Base-by-base conservation (phyloP, 2,888 invertebrate genomes). In the Leucophora obtusa region DNA sequence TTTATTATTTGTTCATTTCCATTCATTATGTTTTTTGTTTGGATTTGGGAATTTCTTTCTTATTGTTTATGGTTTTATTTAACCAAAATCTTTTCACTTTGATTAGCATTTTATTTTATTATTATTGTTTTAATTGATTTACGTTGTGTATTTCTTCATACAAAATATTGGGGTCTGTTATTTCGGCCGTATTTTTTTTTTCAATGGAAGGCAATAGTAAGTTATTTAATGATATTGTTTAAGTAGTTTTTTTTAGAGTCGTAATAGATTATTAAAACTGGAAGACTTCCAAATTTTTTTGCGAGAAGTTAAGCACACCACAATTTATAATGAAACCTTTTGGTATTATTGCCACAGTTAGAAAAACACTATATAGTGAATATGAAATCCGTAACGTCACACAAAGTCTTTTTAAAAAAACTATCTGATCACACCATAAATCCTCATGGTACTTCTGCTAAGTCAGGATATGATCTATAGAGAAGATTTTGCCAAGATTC, bases 101-200 rank as follows among this genome's bases (percentile, higher is more conserved):
- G 56, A 58, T 65, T 69, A 56, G 47, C 69, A 17, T 75, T 75
- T 47, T 47, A 54, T 62, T 56, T 69, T 35, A 24, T 63, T 35
- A 11, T 58, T 70, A 43, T 58, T 76, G 28, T 38, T 65, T 60
- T 65, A 69, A 76, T 76, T 70, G 75, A 76, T 69, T 69, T 63
- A 18, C 33, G 7, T 63, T 60, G 54, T 54, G 56, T 21, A 9
- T 63, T 51, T 35, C 63, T 50, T 63, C 51, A 63, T 38, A 54
- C 11, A 18, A 51, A 33, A 21, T 8, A 53, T 74, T 75, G 35
- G 69, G 9, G 56, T 60, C 56, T 58, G n/a, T 35, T 33, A 56
- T 68, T 54, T 47, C 1, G 24, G 53, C 9, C 14, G 47, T 28
- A 9, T 60, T 38, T 54, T 60, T 38, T 54, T 21, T 28, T 63